Evolutionary conservation across 2,113 vertebrate species (phyloP).

Genomic region (Chloropsis cyanopogon): DNA sequence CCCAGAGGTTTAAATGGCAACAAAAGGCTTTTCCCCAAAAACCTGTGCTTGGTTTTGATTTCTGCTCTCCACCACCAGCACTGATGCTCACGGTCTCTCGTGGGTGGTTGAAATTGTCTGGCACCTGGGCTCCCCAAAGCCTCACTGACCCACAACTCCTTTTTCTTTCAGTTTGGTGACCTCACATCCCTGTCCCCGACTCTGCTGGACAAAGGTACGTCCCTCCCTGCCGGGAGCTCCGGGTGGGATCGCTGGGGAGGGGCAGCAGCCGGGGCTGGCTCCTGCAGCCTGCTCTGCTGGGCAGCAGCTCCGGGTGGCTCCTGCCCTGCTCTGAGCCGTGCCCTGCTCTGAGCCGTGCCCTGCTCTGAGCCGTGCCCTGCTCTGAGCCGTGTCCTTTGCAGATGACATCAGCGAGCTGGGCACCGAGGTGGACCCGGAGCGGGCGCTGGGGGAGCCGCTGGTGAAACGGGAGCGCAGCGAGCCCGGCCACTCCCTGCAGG

Average conservation of each 20-base stretch:
- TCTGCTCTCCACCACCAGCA: not conserved
- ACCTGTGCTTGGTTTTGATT: not conserved
- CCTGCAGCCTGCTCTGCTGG: not conserved
- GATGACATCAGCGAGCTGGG: constrained; percentile 83
- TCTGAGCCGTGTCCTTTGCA: constrained; percentile 48
- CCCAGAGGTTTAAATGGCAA: not conserved
- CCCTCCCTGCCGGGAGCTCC: fast-evolving
- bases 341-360: too few species aligned
- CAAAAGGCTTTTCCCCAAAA: not conserved
- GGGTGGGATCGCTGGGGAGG: not conserved
- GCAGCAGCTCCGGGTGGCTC: fast-evolving
- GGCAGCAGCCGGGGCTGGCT: too few species aligned
- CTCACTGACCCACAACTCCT: not conserved
- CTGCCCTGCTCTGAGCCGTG: too few species aligned
- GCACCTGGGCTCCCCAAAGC: not conserved
- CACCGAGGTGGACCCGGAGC: constrained; percentile 69
- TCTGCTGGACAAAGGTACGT: constrained; percentile 88
- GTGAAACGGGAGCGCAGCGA: constrained; percentile 92
- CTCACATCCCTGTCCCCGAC: constrained; percentile 87
- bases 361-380: too few species aligned
- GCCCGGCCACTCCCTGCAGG: constrained; percentile 86
- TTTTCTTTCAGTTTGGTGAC: constrained; percentile 86
- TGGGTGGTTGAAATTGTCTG: not conserved
- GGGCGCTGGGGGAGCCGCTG: constrained; percentile 77
- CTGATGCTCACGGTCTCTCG: not conserved